Evolutionary conservation across 2,888 invertebrate species (phyloP), one percentile per base, ranked within the genome.

Genomic region (Diarsia mendica): DNA sequence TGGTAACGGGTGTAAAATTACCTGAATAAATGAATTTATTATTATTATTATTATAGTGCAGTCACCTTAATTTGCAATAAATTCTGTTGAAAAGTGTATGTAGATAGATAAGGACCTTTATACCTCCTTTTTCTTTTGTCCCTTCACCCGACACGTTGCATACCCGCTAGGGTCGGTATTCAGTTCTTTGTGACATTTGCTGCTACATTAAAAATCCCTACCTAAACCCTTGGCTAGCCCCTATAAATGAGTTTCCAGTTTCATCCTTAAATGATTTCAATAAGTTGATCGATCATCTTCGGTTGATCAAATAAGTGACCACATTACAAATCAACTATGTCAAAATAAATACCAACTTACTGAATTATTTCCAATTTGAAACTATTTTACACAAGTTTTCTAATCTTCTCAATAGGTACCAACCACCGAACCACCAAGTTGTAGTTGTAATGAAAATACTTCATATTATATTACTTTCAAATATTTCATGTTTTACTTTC

Each of bases 361-460:
- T 20, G 13, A 67, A 73, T 72, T 20, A 72, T 49, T 72, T 72
- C 18, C 33, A 72, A 72, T 15, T 48, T 10, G 5, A 2, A 63
- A 68, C 18, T 60, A 66, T 28, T 28, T 2, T 49, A 49, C 33
- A 20, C 33, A 13, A 77, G 33, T 67, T 67, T 48, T n/a, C 23
- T 39, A 2, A 53, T 28, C 28, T 60, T 51, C 58, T 15, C 49
- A 53, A 48, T 49, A 3, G 28, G 3, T 55, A 13, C 44, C n/a
- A n/a, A n/a, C n/a, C n/a, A n/a, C n/a, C n/a, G n/a, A n/a, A n/a
- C 51, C 28, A 49, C 23, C 13, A 23, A 28, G 0, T 3, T 18
- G 3, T 33, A 28, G 0, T 3, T 18, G 3, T 63, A 72, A 55
- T 76, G 28, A 28, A 76, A 79, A 79, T 76, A 63, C 61, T 79